These are phyloP conservation scores for Microplitis deprimator DNA, from an alignment of 2,888 invertebrate species.

Conservation along the genomic window DNA sequence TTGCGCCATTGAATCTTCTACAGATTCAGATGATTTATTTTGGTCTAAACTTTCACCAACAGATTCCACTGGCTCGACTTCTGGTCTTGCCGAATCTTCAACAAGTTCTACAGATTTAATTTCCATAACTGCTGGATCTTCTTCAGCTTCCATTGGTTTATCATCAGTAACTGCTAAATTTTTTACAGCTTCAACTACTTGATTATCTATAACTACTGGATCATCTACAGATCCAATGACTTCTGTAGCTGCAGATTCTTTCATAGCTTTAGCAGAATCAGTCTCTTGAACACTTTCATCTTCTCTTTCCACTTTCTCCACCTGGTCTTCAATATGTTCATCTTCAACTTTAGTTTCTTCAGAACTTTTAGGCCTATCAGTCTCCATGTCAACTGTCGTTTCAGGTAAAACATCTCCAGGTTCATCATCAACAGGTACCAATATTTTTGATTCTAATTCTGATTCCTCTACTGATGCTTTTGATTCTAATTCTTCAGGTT, in stretches of 20 bases:
- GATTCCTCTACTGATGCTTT: background rate
- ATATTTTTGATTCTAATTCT: too few relatives aligned
- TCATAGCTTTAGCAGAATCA: background rate
- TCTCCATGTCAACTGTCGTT: too few relatives aligned
- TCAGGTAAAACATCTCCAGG: too few relatives aligned
- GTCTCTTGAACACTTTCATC: background rate
- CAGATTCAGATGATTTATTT: background rate
- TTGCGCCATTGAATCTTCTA: background rate
- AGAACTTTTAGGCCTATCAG: too few relatives aligned
- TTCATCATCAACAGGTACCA: too few relatives aligned
- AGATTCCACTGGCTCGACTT: background rate
- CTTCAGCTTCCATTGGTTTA: background rate
- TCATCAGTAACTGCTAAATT: background rate
- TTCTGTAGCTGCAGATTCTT: background rate
- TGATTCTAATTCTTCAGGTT: background rate
- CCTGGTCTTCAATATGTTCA: background rate
- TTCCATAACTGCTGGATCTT: background rate
- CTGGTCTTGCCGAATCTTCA: background rate
- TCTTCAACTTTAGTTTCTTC: slow-evolving; percentile 17
- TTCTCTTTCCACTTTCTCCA: too few relatives aligned
- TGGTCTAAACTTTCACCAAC: background rate
- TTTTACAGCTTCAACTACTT: background rate
- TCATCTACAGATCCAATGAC: background rate
- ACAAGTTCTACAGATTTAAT: background rate
- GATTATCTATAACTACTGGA: background rate